These are phyloP conservation scores for Sinelater perroti DNA, from an alignment of 2,888 invertebrate species.

Conservation along the genomic window DNA sequence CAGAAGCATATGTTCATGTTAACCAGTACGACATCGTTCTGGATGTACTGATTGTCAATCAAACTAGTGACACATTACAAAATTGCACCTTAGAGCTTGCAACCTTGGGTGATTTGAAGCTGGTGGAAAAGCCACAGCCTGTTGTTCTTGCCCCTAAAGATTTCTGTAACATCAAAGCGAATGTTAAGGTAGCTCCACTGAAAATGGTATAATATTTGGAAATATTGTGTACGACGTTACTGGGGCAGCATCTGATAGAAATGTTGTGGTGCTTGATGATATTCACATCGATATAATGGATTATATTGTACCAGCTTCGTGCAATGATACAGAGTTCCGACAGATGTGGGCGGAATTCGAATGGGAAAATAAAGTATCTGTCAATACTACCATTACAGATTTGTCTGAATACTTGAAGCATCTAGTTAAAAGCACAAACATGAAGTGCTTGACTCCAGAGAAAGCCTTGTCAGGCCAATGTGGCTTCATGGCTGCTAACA, in stretches of 20 bases:
- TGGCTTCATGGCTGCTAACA: conserved; percentile 99
- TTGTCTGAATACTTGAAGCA: conserved; percentile 92
- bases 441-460: conserved; percentile 98
- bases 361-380: conserved; percentile 96
- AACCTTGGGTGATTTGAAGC: conserved; percentile 95
- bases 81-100: conserved; percentile 98
- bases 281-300: conserved; percentile 99
- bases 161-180: conserved; percentile 98
- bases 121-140: conserved; percentile 97
- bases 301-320: conserved; percentile 94
- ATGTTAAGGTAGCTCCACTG: conserved; percentile 99
- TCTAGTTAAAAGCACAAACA: conserved; percentile 93
- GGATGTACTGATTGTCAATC: conserved; percentile 97
- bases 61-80: conserved; percentile 97
- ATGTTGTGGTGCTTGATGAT: conserved; percentile 98
- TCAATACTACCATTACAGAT: conserved; percentile 87
- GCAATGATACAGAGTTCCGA: conserved; percentile 95
- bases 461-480: conserved; percentile 97
- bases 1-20: conserved; percentile 99
- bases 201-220: conserved; percentile 99
- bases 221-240: conserved; percentile 98
- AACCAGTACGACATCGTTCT: conserved; percentile 98
- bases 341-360: conserved; percentile 99
- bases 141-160: conserved; percentile 96
- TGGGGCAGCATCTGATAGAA: conserved; percentile 90